A percentile compares a stretch with the other conserved stretches of the same genome.
These are phyloP conservation scores for Pseudolycoriella hygida DNA, from an alignment of 2,888 invertebrate genomes.

Conservation along the genomic window DNA sequence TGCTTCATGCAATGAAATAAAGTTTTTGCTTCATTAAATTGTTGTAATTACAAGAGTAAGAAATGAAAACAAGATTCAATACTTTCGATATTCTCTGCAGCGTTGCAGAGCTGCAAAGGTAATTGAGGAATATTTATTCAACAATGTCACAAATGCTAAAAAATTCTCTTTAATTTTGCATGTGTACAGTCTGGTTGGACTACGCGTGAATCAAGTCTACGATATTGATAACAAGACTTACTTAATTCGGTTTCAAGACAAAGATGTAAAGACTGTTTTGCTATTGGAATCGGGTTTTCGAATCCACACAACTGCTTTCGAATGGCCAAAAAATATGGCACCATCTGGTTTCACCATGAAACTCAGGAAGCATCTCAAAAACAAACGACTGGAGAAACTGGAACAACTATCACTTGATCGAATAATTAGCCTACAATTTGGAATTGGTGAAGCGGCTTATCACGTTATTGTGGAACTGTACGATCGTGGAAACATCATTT, in stretches of 20 bases:
- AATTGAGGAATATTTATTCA: slow-evolving; percentile 21
- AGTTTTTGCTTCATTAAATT: too few species aligned
- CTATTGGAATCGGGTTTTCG: slow-evolving; percentile 87
- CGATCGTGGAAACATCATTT: slow-evolving; percentile 86
- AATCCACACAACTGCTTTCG: slow-evolving; percentile 87
- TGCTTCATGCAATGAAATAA: too few species aligned
- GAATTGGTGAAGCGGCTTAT: slow-evolving; percentile 80
- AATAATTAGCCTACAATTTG: slow-evolving; percentile 90
- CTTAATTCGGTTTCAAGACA: slow-evolving; percentile 67
- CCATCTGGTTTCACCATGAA: slow-evolving; percentile 98
- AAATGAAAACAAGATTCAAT: slow-evolving; percentile 87
- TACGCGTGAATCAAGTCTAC: slow-evolving; percentile 93
- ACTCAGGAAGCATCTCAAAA: slow-evolving; percentile 89
- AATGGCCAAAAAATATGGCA: slow-evolving; percentile 95
- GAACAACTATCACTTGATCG: slow-evolving; percentile 83
- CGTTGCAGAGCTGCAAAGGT: slow-evolving; percentile 74
- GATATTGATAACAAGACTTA: slow-evolving; percentile 95
- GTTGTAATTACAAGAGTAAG: slow-evolving; percentile 13
- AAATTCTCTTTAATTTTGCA: slow-evolving; percentile 4
- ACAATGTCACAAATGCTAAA: slow-evolving; percentile 2
- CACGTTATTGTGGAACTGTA: slow-evolving; percentile 91
- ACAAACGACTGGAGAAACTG: slow-evolving; percentile 77
- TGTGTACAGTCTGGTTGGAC: slow-evolving; percentile 53
- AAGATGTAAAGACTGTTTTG: slow-evolving; percentile 74
- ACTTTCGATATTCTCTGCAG: slow-evolving; percentile 84